phyloP scores from a whole-genome alignment of 2,888 invertebrate genomes.

The Phytoseiulus persimilis region DNA sequence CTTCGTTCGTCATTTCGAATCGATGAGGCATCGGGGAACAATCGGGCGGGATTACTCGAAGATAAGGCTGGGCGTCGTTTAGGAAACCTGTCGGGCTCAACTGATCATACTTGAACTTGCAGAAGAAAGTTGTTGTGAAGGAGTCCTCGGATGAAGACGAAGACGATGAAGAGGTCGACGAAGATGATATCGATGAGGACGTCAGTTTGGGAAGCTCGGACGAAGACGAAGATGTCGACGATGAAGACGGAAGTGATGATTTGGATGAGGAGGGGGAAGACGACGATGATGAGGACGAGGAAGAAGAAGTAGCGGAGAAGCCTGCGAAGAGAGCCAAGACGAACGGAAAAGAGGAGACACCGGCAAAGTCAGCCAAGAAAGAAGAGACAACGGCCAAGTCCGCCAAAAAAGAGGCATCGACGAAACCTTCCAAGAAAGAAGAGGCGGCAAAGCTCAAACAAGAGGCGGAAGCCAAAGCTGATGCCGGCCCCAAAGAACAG shows the following conservation, averaged over 20 bases:
- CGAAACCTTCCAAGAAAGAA: not conserved
- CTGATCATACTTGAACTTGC: not conserved
- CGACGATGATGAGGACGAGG: slow-evolving; percentile 1
- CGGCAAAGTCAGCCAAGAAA: not conserved
- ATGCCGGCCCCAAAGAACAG: not conserved
- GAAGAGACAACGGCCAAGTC: not conserved
- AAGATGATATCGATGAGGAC: not conserved
- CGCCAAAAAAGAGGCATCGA: not conserved
- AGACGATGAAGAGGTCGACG: not conserved
- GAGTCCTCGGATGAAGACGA: not conserved
- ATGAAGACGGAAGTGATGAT: not conserved
- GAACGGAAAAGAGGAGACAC: not conserved
- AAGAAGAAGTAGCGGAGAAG: not conserved
- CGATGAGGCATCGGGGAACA: no score
- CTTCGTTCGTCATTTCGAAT: no score
- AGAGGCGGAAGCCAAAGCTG: not conserved
- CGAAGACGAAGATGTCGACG: slow-evolving; percentile 13
- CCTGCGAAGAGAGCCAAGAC: not conserved
- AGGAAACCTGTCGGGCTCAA: not conserved
- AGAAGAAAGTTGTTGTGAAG: not conserved
- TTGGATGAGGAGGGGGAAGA: slow-evolving; percentile 1
- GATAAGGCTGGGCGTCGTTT: no score
- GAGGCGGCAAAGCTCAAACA: not conserved
- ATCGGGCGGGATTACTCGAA: no score
- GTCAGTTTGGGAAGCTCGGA: not conserved